Base-by-base conservation (phyloP, 2,797 vertebrate species). In the Sarcophilus harrisii region DNA sequence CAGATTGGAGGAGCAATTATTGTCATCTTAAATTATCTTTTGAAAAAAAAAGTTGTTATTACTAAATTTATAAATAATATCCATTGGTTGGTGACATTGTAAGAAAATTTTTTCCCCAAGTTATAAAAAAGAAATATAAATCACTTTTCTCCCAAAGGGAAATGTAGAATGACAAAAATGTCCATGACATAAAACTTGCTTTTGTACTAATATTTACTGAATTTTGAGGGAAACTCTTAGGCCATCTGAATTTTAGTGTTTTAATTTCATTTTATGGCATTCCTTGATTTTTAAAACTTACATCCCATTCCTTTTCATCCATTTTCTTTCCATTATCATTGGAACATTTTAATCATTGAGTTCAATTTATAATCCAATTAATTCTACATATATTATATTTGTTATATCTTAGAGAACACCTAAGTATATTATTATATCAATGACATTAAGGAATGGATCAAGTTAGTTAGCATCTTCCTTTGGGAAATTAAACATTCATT, bases 1-100 rank as follows among this genome's bases (percentile, higher is more conserved):
- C 60, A 97, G 95, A 93, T 94, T 93, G 97, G 96, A 95, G 97
- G 98, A 96, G 97, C 95, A 98, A 97, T 97, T 97, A 54, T 16
- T 90, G 94, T 16, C 57, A 93, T 97, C 98, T 95, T 28, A 10
- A 87, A 87, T 49, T 87, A 49, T 87, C 10, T 21, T 81, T 49
- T 49, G 30, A 73, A 92, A 38, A 93, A 93, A 93, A 62, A 92
- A 54, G 5, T 21, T 98, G 94, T 96, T 95, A 95, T 96, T 91
- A 66, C 57, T 93, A 96, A 97, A 97, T 14, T 95, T 95, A 57
- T 95, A 97, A 97, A 93, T 93, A 52, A 94, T 93, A 13, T 60
- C 14, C 91, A 92, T 95, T 92, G 92, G 1, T 92, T 94, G 11
- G 95, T 27, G 32, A 18, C 81, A 90, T 52, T 93, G 5, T 81